Conservation (phyloP, 2,113 vertebrate genomes). For the Chaetodon auriga region DNA sequence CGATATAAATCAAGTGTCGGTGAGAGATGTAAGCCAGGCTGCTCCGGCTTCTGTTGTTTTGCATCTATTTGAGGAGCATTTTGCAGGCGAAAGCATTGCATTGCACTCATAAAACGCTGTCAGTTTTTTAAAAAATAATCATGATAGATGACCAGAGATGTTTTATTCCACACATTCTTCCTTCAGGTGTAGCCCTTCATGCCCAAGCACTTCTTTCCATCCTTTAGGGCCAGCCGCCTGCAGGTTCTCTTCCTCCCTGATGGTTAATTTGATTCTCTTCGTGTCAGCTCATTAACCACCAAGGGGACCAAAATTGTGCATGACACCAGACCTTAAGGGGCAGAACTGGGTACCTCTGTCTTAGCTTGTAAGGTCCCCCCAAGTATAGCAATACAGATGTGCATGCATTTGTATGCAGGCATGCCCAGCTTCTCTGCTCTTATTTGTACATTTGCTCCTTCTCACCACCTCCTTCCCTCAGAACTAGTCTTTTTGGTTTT, state of each 20-base stretch:
- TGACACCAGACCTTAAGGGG: conserved; percentile 18
- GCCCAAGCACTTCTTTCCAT: conserved; percentile 12
- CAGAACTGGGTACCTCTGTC: neutral
- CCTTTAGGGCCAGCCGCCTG: conserved; percentile 29
- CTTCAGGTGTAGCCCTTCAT: conserved; percentile 14
- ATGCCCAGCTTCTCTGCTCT: neutral
- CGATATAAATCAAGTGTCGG: neutral
- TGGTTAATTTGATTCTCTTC: conserved; percentile 55
- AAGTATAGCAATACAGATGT: neutral
- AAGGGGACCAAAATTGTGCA: conserved; percentile 37
- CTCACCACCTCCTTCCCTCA: neutral
- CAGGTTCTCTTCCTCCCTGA: conserved; percentile 49
- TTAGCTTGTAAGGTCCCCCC: neutral
- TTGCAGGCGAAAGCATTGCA: neutral
- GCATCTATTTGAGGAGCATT: neutral
- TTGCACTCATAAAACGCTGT: neutral
- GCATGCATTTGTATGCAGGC: conserved; percentile 8
- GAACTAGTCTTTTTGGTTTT: neutral
- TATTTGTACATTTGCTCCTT: conserved; percentile 30
- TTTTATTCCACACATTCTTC: neutral
- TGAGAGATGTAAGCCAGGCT: neutral
- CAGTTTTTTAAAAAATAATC: neutral
- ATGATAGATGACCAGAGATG: neutral
- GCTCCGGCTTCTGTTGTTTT: neutral
- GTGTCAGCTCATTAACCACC: conserved; percentile 65